These are phyloP conservation scores for Cryptosula pallasiana DNA, from an alignment of 2,888 invertebrate species.

Conservation along the genomic window DNA sequence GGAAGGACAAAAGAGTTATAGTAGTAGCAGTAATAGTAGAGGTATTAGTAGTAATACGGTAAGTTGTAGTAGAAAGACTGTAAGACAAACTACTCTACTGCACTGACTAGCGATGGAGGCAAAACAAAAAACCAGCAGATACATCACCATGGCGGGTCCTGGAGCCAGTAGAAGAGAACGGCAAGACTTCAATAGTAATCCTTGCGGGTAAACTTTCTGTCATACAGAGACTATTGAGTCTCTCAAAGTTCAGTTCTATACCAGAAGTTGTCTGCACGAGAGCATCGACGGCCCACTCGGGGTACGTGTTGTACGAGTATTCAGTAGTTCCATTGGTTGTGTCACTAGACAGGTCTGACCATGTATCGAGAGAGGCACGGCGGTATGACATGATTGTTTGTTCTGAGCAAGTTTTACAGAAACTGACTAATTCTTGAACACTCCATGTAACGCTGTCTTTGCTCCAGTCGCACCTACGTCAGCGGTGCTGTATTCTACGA, in stretches of 20 bases:
- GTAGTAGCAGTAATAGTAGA: too few relatives aligned
- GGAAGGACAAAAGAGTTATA: too few relatives aligned
- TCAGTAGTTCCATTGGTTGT: not conserved
- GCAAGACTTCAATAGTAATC: not conserved
- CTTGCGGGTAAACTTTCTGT: not conserved
- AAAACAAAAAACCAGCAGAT: too few relatives aligned
- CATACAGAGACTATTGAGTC: not conserved
- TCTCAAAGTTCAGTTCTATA: not conserved
- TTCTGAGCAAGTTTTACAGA: too few relatives aligned
- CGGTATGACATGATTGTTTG: not conserved
- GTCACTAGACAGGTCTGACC: not conserved
- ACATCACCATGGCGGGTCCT: not conserved
- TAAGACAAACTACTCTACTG: too few relatives aligned
- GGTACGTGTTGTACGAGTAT: not conserved
- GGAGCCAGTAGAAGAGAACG: not conserved
- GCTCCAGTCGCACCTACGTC: too few relatives aligned
- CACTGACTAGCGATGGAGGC: too few relatives aligned
- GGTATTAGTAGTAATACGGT: too few relatives aligned
- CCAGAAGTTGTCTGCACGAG: not conserved
- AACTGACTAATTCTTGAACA: too few relatives aligned
- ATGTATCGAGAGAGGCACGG: not conserved
- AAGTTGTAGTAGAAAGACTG: too few relatives aligned
- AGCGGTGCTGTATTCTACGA: too few relatives aligned
- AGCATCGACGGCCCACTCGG: constrained; percentile 1
- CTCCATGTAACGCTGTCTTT: too few relatives aligned